Conservation (phyloP, 2,888 invertebrate genomes). For the Trypoxylon attenuatum region DNA sequence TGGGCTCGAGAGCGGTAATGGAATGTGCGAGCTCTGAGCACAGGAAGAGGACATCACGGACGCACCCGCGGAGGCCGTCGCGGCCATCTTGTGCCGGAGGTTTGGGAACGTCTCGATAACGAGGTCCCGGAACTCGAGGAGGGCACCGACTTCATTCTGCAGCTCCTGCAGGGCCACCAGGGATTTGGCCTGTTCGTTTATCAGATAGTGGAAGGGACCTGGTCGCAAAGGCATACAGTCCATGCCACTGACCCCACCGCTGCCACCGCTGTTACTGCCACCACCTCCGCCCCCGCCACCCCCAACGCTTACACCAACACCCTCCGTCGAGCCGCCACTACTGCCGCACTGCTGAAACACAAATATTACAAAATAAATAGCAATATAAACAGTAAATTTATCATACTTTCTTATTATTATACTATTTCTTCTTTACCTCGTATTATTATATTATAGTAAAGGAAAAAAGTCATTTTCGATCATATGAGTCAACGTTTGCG, state of each 20-base stretch:
- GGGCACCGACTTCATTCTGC: conserved; percentile 94
- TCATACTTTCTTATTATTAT: too few relatives aligned
- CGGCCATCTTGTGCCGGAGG: conserved; percentile 90
- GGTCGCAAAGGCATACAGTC: conserved; percentile 87
- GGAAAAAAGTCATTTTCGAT: too few relatives aligned
- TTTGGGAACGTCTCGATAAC: conserved; percentile 96
- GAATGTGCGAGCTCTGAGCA: conserved; percentile 69
- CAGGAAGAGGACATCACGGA: conserved; percentile 78
- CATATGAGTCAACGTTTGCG: too few relatives aligned
- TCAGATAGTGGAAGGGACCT: conserved; percentile 87
- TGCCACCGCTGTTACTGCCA: conserved; percentile 69
- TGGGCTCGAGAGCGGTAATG: conserved; percentile 69
- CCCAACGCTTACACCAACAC: conserved; percentile 63
- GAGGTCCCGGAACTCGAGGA: conserved; percentile 93
- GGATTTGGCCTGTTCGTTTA: conserved; percentile 93
- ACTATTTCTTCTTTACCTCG: too few relatives aligned
- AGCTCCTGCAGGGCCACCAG: conserved; percentile 90
- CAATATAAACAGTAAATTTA: too few relatives aligned
- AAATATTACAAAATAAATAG: too few relatives aligned
- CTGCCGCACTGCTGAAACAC: conserved; percentile 67
- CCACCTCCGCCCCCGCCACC: conserved; percentile 75
- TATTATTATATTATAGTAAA: too few relatives aligned
- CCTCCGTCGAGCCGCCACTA: conserved; percentile 66
- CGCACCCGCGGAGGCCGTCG: conserved; percentile 73
- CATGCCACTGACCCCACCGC: conserved; percentile 78